Evolutionary conservation across 2,888 invertebrate genomes (phyloP).

Genomic region (Phlogophora meticulosa): DNA sequence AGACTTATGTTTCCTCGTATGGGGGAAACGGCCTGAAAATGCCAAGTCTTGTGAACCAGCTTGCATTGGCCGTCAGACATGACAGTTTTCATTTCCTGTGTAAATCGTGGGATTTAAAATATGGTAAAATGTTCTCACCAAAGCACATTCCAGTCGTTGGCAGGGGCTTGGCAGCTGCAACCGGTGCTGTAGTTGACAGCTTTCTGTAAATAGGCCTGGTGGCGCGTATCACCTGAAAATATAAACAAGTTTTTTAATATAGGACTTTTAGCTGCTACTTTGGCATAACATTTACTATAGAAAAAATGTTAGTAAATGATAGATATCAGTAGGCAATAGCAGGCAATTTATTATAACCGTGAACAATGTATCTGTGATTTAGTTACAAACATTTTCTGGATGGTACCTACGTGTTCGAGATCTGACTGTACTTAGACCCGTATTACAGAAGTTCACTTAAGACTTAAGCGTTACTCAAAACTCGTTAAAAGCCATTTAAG

Average conservation of each 20-base stretch:
- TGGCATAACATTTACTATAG: conserved; percentile 6
- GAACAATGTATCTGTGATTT: not conserved
- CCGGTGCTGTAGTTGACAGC: conserved; percentile 79
- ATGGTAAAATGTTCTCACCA: conserved; percentile 72
- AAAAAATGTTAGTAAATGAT: not conserved
- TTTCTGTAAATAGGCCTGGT: conserved; percentile 82
- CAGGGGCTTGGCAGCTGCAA: conserved; percentile 80
- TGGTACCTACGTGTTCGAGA: not conserved
- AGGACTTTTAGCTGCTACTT: not conserved
- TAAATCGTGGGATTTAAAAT: conserved; percentile 1
- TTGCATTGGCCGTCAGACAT: not conserved
- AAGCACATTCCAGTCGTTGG: conserved; percentile 85
- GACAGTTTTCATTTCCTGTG: not conserved
- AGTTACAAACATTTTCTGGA: not conserved
- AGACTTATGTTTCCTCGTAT: not conserved
- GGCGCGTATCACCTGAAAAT: conserved; percentile 79
- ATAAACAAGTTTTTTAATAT: not conserved
- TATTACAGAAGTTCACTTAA: no score
- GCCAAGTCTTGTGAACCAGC: not conserved
- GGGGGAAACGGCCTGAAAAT: conserved; percentile 19
- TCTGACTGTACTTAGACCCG: not conserved
- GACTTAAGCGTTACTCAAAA: no score
- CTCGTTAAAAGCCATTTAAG: no score
- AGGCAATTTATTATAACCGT: not conserved
- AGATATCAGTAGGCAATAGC: not conserved